Base-by-base conservation (phyloP, 2,797 vertebrate genomes). In the Synanceia verrucosa region DNA sequence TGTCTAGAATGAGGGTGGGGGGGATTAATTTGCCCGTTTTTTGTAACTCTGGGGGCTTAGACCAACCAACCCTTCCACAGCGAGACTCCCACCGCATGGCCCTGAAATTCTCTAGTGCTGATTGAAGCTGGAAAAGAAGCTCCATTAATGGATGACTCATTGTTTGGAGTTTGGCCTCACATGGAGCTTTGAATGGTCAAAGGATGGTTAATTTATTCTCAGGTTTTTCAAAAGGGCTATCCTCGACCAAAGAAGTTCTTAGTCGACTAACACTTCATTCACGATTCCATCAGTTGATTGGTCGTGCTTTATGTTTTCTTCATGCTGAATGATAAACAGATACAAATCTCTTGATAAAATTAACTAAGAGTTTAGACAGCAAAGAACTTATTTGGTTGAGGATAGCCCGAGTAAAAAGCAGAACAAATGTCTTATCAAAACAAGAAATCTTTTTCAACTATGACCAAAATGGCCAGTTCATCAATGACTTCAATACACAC, bases 1-100 rank as follows among this genome's bases (percentile, higher is more conserved):
- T 79, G 88, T 90, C 88, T 67, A 68, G 81, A 73, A 82, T 65
- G 85, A 88, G 85, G 77, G 70, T 89, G 85, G 86, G 74, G n/a
- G 86, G 90, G 85, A 93, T 93, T 93, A 50, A 92, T 93, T 86
- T 88, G 84, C 65, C 85, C 63, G 64, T 86, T 88, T 86, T 71
- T 87, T 70, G 76, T 84, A 83, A 78, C 65, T 86, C 79, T 53
- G 33, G 75, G 70, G 77, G 78, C 79, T 91, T 78, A 79, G 66
- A 72, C 66, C 71, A 82, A 63, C 65, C 65, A 63, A 67, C 50
- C 62, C 69, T 81, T 86, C 70, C 64, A 82, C 72, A 76, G 60
- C 43, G 37, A 4, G 12, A 57, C 64, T 83, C 87, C 73, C 81
- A 67, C 57, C 41, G 23, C 76, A 46, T 28, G 79, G 81, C 80